Percentiles rank a stretch among this genome's conserved stretches.
phyloP scores from a whole-genome alignment of 2,888 invertebrate genomes.

The Hirtodrosophila alboralis region DNA sequence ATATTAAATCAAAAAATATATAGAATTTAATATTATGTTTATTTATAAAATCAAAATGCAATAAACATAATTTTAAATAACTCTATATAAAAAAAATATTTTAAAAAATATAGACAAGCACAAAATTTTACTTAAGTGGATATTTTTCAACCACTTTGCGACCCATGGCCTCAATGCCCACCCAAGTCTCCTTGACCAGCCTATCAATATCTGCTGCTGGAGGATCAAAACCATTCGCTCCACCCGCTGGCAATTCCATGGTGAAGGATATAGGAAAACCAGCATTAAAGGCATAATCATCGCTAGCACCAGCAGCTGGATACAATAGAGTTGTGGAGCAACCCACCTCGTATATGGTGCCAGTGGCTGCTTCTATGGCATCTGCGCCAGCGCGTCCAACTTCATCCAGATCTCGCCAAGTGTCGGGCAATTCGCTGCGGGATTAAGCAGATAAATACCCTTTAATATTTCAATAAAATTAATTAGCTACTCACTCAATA shows the following conservation, averaged over 20 bases:
- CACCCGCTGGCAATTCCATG: slow-evolving; percentile 87
- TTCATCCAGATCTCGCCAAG: slow-evolving; percentile 82
- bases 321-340: slow-evolving; percentile 82
- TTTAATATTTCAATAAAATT: no score
- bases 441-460: no score
- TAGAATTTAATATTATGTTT: no score
- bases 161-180: slow-evolving; percentile 80
- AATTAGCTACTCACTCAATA: slow-evolving; percentile 52
- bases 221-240: slow-evolving; percentile 85
- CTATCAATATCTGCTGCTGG: slow-evolving; percentile 85
- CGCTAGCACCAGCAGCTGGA: slow-evolving; percentile 86
- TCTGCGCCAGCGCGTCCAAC: slow-evolving; percentile 77
- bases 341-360: slow-evolving; percentile 81
- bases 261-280: slow-evolving; percentile 82
- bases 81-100: no score
- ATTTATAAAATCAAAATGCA: no score
- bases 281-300: slow-evolving; percentile 87
- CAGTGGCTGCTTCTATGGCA: slow-evolving; percentile 80
- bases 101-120: no score
- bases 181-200: slow-evolving; percentile 86
- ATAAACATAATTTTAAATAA: no score
- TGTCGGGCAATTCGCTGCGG: slow-evolving; percentile 81
- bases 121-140: slow-evolving; percentile 45
- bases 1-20: no score
- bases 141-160: slow-evolving; percentile 59